Percentiles rank a stretch among this genome's conserved stretches.
Conservation (phyloP, 2,797 vertebrate genomes). For the Dromococcyx pavoninus region DNA sequence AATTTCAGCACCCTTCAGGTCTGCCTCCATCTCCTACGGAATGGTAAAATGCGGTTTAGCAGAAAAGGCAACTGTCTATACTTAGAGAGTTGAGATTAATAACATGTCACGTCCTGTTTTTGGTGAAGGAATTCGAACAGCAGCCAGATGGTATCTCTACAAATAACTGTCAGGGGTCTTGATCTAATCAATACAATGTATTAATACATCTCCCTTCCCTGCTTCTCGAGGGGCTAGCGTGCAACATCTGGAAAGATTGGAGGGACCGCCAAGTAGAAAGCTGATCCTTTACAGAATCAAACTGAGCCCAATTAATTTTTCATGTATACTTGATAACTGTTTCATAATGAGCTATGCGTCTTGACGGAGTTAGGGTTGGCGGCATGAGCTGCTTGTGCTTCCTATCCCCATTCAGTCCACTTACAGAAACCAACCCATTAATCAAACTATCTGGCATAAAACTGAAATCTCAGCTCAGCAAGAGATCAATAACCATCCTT, state of each 20-base stretch:
- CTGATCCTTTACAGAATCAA: slow-evolving; percentile 85
- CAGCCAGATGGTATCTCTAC: slow-evolving; percentile 99
- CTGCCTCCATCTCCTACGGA: slow-evolving; percentile 85
- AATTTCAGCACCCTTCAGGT: slow-evolving; percentile 99
- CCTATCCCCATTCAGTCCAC: slow-evolving; percentile 99
- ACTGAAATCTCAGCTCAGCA: slow-evolving; percentile 93
- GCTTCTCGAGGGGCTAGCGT: slow-evolving; percentile 88
- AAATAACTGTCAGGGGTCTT: slow-evolving; percentile 99
- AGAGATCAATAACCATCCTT: slow-evolving; percentile 94
- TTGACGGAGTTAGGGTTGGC: slow-evolving; percentile 86
- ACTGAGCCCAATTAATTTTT: slow-evolving; percentile 90
- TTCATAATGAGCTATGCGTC: slow-evolving; percentile 88
- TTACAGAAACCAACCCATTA: slow-evolving; percentile 98
- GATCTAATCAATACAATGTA: slow-evolving; percentile 99
- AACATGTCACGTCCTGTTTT: slow-evolving; percentile 99
- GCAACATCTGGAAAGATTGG: slow-evolving; percentile 97
- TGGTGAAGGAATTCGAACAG: slow-evolving; percentile 99
- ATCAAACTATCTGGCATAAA: slow-evolving; percentile 98
- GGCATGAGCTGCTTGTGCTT: slow-evolving; percentile 85
- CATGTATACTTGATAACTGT: slow-evolving; percentile 89
- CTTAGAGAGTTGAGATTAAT: slow-evolving; percentile 97
- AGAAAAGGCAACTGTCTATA: slow-evolving; percentile 87
- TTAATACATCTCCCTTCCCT: slow-evolving; percentile 98
- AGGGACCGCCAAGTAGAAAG: slow-evolving; percentile 79
- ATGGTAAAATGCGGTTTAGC: slow-evolving; percentile 88